Conservation (phyloP, 2,888 invertebrate genomes). For the Drosophila testacea region DNA sequence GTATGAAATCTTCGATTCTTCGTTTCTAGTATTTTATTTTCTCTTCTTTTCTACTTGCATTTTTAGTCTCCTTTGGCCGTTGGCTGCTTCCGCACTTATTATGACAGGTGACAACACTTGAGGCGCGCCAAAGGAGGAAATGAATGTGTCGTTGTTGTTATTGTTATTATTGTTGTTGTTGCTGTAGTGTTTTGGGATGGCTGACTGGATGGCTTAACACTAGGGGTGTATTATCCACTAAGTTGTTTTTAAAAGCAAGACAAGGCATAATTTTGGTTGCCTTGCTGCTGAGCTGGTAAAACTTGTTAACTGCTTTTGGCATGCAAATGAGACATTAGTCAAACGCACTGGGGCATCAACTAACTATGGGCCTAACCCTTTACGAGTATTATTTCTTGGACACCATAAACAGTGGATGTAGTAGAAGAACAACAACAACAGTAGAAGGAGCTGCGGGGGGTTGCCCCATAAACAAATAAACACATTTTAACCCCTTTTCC, state of each 20-base stretch:
- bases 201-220: slow-evolving; percentile 72
- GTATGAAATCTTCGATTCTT: too few relatives aligned
- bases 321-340: slow-evolving; percentile 82
- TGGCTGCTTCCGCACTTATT: slow-evolving; percentile 78
- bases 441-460: slow-evolving; percentile 55
- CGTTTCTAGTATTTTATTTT: not conserved
- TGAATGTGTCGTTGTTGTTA: slow-evolving; percentile 68
- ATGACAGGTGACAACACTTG: slow-evolving; percentile 82
- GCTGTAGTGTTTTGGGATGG: slow-evolving; percentile 32
- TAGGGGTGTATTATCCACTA: slow-evolving; percentile 80
- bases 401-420: not conserved
- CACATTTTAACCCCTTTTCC: slow-evolving; percentile 79
- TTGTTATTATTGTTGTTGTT: slow-evolving; percentile 17
- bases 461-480: slow-evolving; percentile 78
- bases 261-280: slow-evolving; percentile 67
- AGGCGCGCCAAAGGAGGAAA: slow-evolving; percentile 79
- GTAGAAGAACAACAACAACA: not conserved
- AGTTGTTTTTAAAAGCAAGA: slow-evolving; percentile 81
- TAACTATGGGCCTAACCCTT: slow-evolving; percentile 51
- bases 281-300: slow-evolving; percentile 40
- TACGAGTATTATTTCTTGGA: slow-evolving; percentile 20
- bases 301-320: slow-evolving; percentile 82
- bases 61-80: slow-evolving; percentile 38
- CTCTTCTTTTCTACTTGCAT: slow-evolving; percentile 12
- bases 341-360: slow-evolving; percentile 76